These are phyloP conservation scores for Orgyia antiqua DNA, from an alignment of 2,888 invertebrate species.

Conservation along the genomic window DNA sequence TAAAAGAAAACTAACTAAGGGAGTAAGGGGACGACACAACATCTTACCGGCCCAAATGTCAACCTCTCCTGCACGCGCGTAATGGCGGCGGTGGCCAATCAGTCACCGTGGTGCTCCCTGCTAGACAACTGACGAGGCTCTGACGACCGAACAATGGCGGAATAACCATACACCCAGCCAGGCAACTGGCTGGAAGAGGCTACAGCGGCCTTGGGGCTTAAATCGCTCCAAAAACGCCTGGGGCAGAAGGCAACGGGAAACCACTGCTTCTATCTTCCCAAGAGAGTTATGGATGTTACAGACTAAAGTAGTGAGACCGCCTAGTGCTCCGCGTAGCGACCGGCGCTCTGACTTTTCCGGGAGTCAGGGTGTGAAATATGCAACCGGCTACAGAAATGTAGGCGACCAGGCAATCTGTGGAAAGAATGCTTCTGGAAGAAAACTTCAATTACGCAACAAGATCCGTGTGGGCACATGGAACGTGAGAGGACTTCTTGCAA, in stretches of 20 bases:
- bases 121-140: too few relatives aligned
- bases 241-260: conserved; percentile 10
- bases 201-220: too few relatives aligned
- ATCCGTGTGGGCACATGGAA: conserved; percentile 1
- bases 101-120: too few relatives aligned
- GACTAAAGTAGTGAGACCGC: neutral
- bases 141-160: too few relatives aligned
- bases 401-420: conserved; percentile 3
- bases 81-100: too few relatives aligned
- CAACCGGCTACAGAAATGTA: conserved; percentile 9
- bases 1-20: too few relatives aligned
- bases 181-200: too few relatives aligned
- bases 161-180: too few relatives aligned
- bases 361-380: conserved; percentile 7
- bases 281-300: neutral
- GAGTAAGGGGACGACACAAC: too few relatives aligned
- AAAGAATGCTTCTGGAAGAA: conserved; percentile 2
- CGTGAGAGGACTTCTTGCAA: neutral
- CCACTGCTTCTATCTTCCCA: conserved; percentile 7
- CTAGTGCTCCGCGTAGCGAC: conserved; percentile 7
- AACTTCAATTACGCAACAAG: neutral
- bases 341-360: conserved; percentile 7
- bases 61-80: too few relatives aligned
- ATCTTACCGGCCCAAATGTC: too few relatives aligned
- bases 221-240: too few relatives aligned